Conservation (phyloP, 1,140 invertebrate species). For the Sminthurides bifidus region DNA sequence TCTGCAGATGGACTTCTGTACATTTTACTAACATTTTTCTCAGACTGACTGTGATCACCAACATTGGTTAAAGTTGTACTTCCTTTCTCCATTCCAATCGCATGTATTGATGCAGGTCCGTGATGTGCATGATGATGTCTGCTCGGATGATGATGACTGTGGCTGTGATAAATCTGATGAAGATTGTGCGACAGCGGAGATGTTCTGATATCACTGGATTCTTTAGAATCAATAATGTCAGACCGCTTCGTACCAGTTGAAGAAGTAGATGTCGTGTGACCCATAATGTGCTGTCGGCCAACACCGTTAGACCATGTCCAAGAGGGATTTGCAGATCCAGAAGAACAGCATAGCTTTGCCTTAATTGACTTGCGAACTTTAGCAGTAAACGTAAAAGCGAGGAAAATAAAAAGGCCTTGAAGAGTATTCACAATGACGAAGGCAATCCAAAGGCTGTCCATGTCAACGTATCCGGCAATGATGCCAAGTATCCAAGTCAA, state of each 20-base stretch:
- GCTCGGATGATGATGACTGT: slow-evolving; percentile 5
- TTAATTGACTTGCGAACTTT: slow-evolving; percentile 35
- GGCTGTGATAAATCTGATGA: slow-evolving; percentile 2
- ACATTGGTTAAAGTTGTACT: neutral
- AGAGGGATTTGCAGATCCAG: slow-evolving; percentile 17
- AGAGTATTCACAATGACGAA: slow-evolving; percentile 46
- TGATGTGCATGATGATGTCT: neutral
- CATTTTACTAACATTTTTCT: slow-evolving; percentile 19
- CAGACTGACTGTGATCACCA: neutral
- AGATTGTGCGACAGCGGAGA: slow-evolving; percentile 4
- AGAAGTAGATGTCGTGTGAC: slow-evolving; percentile 19
- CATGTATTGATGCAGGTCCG: slow-evolving; percentile 11
- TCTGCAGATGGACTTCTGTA: slow-evolving; percentile 21
- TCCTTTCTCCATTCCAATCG: slow-evolving; percentile 2
- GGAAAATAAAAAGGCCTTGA: slow-evolving; percentile 48
- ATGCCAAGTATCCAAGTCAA: slow-evolving; percentile 45
- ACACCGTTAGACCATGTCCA: slow-evolving; percentile 31
- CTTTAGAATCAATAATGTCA: slow-evolving; percentile 11
- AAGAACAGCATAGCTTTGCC: slow-evolving; percentile 14
- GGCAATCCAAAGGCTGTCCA: slow-evolving; percentile 40
- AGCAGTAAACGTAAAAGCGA: slow-evolving; percentile 45
- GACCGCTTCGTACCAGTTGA: slow-evolving; percentile 27
- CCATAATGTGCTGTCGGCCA: slow-evolving; percentile 18
- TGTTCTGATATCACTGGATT: slow-evolving; percentile 16
- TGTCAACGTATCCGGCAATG: slow-evolving; percentile 39